A percentile compares a stretch with the other conserved stretches of the same genome.
Evolutionary conservation across 1,140 invertebrate genomes (phyloP).

Genomic region (Lepidostoma basale): DNA sequence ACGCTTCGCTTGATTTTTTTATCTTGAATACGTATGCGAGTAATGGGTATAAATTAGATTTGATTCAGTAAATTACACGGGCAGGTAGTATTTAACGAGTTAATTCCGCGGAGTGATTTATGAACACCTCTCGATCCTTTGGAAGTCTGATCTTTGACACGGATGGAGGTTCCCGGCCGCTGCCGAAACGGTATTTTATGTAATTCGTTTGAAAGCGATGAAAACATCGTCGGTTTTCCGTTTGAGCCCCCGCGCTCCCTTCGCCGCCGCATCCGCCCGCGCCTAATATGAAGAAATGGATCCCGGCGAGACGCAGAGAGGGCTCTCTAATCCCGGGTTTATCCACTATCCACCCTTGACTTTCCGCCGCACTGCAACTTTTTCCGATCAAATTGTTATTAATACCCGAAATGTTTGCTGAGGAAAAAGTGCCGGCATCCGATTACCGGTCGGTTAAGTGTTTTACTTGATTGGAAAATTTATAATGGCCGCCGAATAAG

Average conservation of each 20-base stretch:
- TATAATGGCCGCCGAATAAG: constrained; percentile 11
- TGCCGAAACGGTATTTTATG: background rate
- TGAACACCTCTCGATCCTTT: no score
- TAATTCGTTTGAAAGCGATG: constrained; percentile 10
- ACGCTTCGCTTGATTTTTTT: no score
- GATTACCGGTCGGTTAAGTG: constrained; percentile 1
- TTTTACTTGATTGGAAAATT: constrained; percentile 19
- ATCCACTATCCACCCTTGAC: background rate
- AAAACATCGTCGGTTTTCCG: constrained; percentile 15
- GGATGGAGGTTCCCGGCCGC: background rate
- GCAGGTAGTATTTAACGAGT: no score
- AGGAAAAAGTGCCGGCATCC: background rate
- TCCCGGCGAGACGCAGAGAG: constrained; percentile 25
- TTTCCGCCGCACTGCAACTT: background rate
- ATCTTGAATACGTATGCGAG: no score
- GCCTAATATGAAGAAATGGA: constrained; percentile 46
- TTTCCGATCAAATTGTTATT: background rate
- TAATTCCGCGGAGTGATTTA: no score
- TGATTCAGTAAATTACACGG: no score
- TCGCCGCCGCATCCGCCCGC: background rate
- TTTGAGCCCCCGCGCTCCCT: background rate
- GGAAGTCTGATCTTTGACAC: background rate
- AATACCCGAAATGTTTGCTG: constrained; percentile 7
- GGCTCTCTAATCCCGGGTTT: constrained; percentile 36
- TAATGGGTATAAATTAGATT: no score